Evolutionary conservation across 1,140 invertebrate genomes (phyloP).

Genomic region (Chelonus insularis): DNA sequence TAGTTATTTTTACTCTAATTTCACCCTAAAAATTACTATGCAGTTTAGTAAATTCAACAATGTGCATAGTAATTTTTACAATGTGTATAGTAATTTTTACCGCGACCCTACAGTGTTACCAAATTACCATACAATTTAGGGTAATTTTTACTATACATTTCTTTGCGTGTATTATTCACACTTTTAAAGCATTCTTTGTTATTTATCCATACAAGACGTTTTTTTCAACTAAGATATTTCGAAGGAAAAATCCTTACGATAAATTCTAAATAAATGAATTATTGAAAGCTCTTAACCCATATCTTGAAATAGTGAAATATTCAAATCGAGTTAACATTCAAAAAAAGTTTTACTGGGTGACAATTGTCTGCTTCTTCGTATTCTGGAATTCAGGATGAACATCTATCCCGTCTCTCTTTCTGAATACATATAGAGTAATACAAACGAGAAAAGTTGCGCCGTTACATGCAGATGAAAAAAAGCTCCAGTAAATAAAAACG

Average conservation of each 20-base stretch:
- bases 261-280: neutral
- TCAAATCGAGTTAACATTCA: neutral
- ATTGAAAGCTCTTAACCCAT: neutral
- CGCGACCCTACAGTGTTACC: too few relatives aligned
- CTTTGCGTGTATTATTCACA: too few relatives aligned
- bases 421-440: neutral
- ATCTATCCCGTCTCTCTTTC: neutral
- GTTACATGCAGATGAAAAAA: neutral
- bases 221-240: too few relatives aligned
- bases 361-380: neutral
- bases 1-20: too few relatives aligned
- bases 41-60: too few relatives aligned
- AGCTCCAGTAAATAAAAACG: neutral
- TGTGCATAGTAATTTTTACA: too few relatives aligned
- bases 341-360: neutral
- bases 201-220: too few relatives aligned
- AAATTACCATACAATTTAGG: too few relatives aligned
- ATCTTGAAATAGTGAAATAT: neutral
- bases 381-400: neutral
- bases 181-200: too few relatives aligned
- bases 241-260: neutral
- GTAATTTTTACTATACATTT: too few relatives aligned
- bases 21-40: too few relatives aligned
- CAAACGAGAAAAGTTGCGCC: conserved; percentile 3
- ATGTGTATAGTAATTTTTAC: too few relatives aligned